Conservation (phyloP, 2,113 vertebrate species). For the Gracilinanus agilis region DNA sequence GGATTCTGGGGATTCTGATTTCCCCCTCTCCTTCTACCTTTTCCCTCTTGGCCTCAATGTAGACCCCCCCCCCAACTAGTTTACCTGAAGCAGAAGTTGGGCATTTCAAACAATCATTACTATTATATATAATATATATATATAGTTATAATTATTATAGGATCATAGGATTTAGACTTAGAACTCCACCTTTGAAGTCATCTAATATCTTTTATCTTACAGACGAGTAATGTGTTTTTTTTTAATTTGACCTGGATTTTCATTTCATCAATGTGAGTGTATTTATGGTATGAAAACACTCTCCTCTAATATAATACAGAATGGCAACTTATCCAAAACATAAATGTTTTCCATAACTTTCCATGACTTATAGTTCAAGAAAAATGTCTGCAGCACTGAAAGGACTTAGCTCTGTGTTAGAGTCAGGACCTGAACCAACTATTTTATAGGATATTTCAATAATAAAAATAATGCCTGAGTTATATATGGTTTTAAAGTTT, state of each 20-base stretch:
- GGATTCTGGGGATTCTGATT: background rate
- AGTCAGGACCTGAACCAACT: background rate
- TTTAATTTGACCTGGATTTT: background rate
- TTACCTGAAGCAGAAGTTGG: background rate
- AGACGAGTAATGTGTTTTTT: background rate
- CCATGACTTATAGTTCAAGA: background rate
- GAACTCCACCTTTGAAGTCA: background rate
- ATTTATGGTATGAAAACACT: background rate
- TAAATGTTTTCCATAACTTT: background rate
- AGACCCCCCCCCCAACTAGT: background rate
- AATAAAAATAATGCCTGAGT: too few relatives aligned
- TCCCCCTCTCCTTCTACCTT: background rate
- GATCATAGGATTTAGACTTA: background rate
- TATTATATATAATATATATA: background rate
- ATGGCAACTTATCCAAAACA: background rate
- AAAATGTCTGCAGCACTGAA: background rate
- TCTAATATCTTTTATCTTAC: background rate
- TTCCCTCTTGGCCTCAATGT: background rate
- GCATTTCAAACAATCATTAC: background rate
- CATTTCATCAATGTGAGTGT: background rate
- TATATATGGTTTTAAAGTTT: too few relatives aligned
- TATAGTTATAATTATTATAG: background rate
- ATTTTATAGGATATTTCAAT: too few relatives aligned
- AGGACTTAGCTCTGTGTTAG: background rate
- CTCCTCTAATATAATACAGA: background rate